Base-by-base conservation (phyloP, 2,113 vertebrate genomes). In the western clawed frog (Xenopus tropicalis) region DNA sequence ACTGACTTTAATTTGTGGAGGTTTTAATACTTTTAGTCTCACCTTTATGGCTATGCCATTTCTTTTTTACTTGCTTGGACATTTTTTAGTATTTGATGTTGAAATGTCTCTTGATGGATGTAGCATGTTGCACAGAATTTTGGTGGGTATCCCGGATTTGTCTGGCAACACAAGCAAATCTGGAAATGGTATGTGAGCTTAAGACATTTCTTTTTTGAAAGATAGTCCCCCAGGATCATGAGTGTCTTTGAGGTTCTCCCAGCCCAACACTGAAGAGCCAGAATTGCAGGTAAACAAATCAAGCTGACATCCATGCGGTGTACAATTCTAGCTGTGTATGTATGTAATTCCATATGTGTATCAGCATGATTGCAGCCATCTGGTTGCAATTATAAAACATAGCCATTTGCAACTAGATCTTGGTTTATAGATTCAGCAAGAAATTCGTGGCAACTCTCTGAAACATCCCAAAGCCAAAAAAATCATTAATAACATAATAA, bases 391-490 rank as follows among this genome's bases (percentile, higher is more conserved):
- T 75, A 86, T 72, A 79, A 79, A 82, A 80, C 37, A 81, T 57
- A 77, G 77, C 77, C 77, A 78, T 70, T 78, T 75, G 57, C 79
- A 79, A 78, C 59, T 71, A 58, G 79, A 72, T 59, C 37, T 17
- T 46, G 52, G 74, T 54, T 82, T 80, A 79, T 77, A 78, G 81
- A 77, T 80, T 82, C 83, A 82, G 78, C 61, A 67, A 81, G 81
- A 48, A 48, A 69, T 85, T 83, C 80, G 82, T 61, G 82, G 71
- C 14, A 74, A 68, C 44, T 79, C 24, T 48, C 25, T 71, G 71
- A 65, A 69, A 64, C 80, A 86, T 84, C 77, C 80, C 83, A 79
- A 66, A 67, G 81, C 69, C 80, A 86, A 81, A 80, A 63, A 83
- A 72, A 80, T 78, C 20, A 67, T 77, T 77, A 67, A 69, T 80